Conservation (phyloP, 2,113 vertebrate species). For the Tautogolabrus adspersus region DNA sequence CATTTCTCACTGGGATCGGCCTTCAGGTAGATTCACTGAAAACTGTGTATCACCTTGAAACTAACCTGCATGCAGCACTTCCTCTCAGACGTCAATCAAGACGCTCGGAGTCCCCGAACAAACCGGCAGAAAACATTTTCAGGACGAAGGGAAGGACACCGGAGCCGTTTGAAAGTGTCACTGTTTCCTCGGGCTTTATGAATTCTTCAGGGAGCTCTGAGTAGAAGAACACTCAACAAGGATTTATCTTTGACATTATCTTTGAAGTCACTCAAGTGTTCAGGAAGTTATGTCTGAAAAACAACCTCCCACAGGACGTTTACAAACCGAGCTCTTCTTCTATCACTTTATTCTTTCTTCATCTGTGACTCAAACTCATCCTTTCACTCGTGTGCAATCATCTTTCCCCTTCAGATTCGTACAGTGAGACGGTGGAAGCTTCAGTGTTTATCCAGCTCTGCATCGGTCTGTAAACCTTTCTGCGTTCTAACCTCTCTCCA, state of each 20-base stretch:
- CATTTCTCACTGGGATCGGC: no score
- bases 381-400: no score
- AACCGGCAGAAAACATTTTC: background rate
- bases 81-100: constrained; percentile 24
- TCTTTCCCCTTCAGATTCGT: no score
- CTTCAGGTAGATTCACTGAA: no score
- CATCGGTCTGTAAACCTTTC: no score
- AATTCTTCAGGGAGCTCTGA: background rate
- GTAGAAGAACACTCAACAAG: background rate
- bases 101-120: constrained; percentile 3
- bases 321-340: no score
- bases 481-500: no score
- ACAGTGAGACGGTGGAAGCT: no score
- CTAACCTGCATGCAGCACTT: constrained; percentile 7
- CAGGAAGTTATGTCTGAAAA: background rate
- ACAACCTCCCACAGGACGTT: no score
- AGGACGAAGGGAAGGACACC: background rate
- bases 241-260: background rate
- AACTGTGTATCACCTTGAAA: constrained; percentile 19
- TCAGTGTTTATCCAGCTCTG: no score
- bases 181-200: background rate
- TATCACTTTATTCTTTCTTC: no score
- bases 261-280: background rate
- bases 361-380: no score
- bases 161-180: constrained; percentile 9